Evolutionary conservation across 2,888 invertebrate genomes (phyloP).

Genomic region (Epistrophella euchroma): DNA sequence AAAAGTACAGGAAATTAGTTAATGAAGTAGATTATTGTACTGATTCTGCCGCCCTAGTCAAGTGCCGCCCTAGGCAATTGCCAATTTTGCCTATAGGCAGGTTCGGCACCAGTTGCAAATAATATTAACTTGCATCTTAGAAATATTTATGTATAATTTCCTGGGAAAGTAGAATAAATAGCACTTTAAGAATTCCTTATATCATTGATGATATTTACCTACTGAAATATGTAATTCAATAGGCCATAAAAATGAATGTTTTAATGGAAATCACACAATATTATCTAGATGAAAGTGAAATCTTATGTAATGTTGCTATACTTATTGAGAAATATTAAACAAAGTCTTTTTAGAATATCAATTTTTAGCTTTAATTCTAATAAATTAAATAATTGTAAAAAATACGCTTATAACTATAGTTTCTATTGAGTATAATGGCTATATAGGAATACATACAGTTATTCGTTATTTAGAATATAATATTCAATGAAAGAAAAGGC

Average conservation of each 20-base stretch:
- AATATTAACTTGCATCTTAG: background rate
- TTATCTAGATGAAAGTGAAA: slow-evolving; percentile 7
- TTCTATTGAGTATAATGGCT: slow-evolving; percentile 50
- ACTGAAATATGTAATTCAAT: slow-evolving; percentile 6
- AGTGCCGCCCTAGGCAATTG: no score
- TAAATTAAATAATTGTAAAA: slow-evolving; percentile 46
- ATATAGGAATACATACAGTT: background rate
- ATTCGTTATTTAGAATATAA: background rate
- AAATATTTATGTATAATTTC: slow-evolving; percentile 37
- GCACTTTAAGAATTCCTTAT: slow-evolving; percentile 5
- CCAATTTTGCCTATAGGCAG: no score
- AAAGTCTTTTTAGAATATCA: background rate
- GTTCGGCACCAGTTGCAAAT: no score
- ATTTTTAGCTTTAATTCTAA: slow-evolving; percentile 43
- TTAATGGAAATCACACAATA: slow-evolving; percentile 44
- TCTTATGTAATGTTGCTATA: no score
- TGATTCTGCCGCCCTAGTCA: no score
- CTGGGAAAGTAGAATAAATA: slow-evolving; percentile 52
- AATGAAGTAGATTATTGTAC: no score
- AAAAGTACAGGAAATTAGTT: no score
- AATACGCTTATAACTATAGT: slow-evolving; percentile 28
- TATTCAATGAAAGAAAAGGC: background rate
- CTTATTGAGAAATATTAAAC: background rate
- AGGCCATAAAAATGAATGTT: background rate
- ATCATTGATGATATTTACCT: background rate